Percentiles rank a stretch among this genome's conserved stretches.
phyloP scores from a whole-genome alignment of 2,113 vertebrate genomes.

The Salvelinus sp. region DNA sequence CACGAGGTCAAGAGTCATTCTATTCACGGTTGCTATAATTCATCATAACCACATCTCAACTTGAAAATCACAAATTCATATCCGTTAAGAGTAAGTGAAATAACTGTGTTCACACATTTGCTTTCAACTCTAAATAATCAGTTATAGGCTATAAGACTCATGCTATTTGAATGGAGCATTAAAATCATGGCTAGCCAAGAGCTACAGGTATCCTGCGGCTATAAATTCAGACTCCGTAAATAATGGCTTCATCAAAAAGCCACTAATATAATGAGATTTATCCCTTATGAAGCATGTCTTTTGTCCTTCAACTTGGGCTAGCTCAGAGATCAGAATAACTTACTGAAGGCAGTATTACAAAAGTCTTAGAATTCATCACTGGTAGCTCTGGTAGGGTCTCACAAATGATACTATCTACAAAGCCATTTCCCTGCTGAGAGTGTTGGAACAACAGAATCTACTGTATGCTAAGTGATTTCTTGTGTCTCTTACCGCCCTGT shows the following conservation, averaged over 20 bases:
- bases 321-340: conserved; percentile 32
- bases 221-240: conserved; percentile 16
- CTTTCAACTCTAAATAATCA: neutral
- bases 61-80: too few species aligned
- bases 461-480: conserved; percentile 5
- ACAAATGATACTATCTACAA: neutral
- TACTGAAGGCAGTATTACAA: conserved; percentile 18
- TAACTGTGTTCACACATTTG: neutral
- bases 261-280: conserved; percentile 43
- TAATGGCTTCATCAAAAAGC: conserved; percentile 27
- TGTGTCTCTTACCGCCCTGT: conserved; percentile 17
- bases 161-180: neutral
- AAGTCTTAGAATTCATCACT: conserved; percentile 4
- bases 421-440: neutral
- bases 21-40: too few species aligned
- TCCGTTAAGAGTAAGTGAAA: too few species aligned
- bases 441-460: neutral
- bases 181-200: neutral
- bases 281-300: conserved; percentile 30
- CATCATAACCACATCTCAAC: too few species aligned
- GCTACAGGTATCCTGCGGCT: neutral
- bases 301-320: conserved; percentile 30
- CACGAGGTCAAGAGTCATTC: too few species aligned
- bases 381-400: conserved; percentile 1
- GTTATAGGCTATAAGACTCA: neutral